Evolutionary conservation across 2,888 invertebrate genomes (phyloP), one percentile per base, ranked within the genome.

Genomic region (Andricus quercusramuli): DNA sequence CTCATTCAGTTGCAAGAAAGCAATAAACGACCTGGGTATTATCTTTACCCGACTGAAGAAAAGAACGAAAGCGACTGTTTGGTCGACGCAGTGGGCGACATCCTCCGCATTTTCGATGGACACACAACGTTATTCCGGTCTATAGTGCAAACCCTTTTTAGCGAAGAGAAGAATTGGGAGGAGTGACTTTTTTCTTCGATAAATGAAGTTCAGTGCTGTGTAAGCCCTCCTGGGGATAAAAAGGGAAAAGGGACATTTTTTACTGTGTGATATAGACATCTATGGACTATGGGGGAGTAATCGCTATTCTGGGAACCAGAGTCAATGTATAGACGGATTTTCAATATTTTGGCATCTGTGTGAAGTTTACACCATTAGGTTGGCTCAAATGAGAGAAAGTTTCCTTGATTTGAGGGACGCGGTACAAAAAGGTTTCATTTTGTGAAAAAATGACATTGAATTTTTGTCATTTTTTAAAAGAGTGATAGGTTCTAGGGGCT

Each of bases 131-230:
- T 65, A 77, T 77, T 77, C n/a, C 29, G 17, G 44, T 41, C 64
- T 65, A 32, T 65, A 77, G 15, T 65, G 44, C 20, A 64, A 64
- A 64, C 62, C 37, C 29, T 77, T 77, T 77, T 47, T 37, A 62
- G 20, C 9, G 37, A 77, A 47, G 25, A 64, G 77, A 41, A 29
- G 64, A 77, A 77, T 64, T 64, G 44, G 17, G 41, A 20, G 17
- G 41, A 20, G 9, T 3, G 32, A 64, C 22, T 37, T n/a, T 66
- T 47, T 59, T 78, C 65, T 78, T 37, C 51, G 17, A 67, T 32
- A 81, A 79, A 79, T 68, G 70, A 67, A n/a, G 47, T 64, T 59
- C 32, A 59, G 79, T 68, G 51, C 64, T 62, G 77, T 64, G 44
- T 25, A 37, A 77, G 25, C 29, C 22, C 9, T 9, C 32, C 29